Evolutionary conservation across 2,113 vertebrate species (phyloP).

Genomic region (Amblyornis subalaris): DNA sequence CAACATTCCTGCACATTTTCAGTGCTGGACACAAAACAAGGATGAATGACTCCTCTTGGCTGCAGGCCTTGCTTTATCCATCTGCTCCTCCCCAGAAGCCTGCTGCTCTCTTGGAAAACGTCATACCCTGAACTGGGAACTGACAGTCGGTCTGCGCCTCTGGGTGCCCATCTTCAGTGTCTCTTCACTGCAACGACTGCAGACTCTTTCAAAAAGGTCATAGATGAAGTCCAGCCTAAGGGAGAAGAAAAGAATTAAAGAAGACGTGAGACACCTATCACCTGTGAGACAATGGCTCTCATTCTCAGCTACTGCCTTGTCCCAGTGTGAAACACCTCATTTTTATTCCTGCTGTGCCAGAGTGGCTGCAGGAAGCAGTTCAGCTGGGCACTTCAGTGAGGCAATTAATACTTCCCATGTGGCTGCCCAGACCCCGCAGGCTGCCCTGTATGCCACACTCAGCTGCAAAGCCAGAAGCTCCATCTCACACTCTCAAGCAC

Average conservation of each 20-base stretch:
- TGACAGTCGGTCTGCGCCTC: slow-evolving; percentile 89
- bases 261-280: not conserved
- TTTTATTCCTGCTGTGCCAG: not conserved
- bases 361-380: not conserved
- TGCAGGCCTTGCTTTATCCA: slow-evolving; percentile 38
- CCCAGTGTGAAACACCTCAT: not conserved
- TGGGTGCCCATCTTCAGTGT: slow-evolving; percentile 90
- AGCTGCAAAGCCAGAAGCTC: not conserved
- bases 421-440: rapidly evolving
- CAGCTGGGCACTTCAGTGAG: not conserved
- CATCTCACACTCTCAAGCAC: not conserved
- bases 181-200: slow-evolving; percentile 82
- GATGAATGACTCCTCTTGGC: slow-evolving; percentile 49
- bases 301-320: not conserved
- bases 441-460: not conserved
- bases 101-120: slow-evolving; percentile 45
- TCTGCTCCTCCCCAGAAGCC: slow-evolving; percentile 35
- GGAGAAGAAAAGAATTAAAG: not conserved
- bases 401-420: not conserved
- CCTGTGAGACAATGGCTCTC: not conserved
- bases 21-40: slow-evolving; percentile 54
- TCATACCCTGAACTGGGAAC: slow-evolving; percentile 91
- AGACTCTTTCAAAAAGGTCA: slow-evolving; percentile 88
- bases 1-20: slow-evolving; percentile 47
- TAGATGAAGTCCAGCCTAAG: slow-evolving; percentile 90